Evolutionary conservation across 2,888 invertebrate species (phyloP).

Genomic region (Trissolcus brochymenae): DNA sequence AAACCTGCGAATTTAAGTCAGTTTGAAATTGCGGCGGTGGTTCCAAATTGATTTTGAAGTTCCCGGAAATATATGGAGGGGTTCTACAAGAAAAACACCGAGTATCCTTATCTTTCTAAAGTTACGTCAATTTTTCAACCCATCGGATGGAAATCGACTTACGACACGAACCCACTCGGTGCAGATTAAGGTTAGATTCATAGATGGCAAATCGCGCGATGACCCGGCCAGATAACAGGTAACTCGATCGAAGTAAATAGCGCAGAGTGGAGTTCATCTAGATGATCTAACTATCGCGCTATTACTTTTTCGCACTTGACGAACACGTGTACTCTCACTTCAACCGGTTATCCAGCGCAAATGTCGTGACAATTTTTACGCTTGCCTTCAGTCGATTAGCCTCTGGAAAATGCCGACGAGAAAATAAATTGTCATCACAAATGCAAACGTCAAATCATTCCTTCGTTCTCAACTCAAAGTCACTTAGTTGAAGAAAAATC

Average conservation of each 20-base stretch:
- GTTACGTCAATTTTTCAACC: slow-evolving; percentile 13
- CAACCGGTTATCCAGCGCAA: slow-evolving; percentile 22
- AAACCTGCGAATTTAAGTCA: background rate
- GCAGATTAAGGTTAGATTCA: slow-evolving; percentile 41
- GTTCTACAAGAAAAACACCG: background rate
- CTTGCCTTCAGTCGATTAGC: slow-evolving; percentile 14
- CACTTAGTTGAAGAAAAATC: background rate
- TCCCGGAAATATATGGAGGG: background rate
- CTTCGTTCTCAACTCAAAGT: background rate
- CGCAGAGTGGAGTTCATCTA: slow-evolving; percentile 32
- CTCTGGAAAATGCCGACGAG: slow-evolving; percentile 10
- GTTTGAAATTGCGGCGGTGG: background rate
- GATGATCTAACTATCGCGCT: slow-evolving; percentile 28
- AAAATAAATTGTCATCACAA: background rate
- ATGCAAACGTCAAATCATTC: no score
- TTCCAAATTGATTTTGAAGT: slow-evolving; percentile 10
- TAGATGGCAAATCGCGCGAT: slow-evolving; percentile 47
- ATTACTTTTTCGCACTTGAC: slow-evolving; percentile 33
- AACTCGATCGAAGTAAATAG: slow-evolving; percentile 45
- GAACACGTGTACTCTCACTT: slow-evolving; percentile 47
- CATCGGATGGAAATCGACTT: slow-evolving; percentile 32
- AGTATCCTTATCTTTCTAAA: slow-evolving; percentile 5
- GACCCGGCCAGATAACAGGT: slow-evolving; percentile 41
- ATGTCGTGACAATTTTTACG: slow-evolving; percentile 19
- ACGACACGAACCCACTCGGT: slow-evolving; percentile 38